These are phyloP conservation scores for Rotaria macrura DNA, from an alignment of 2,888 invertebrate species.

Conservation along the genomic window DNA sequence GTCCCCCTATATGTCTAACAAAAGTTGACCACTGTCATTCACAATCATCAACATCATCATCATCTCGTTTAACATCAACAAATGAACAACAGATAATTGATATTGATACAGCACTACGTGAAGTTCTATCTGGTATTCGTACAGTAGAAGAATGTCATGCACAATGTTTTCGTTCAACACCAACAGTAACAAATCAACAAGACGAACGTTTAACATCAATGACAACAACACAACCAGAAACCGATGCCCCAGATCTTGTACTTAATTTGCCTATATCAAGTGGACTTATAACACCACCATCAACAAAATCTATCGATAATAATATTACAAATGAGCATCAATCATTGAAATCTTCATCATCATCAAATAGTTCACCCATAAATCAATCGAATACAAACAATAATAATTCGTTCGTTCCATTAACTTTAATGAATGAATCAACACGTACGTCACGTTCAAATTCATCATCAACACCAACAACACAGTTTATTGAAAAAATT, in stretches of 20 bases:
- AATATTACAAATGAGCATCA: not conserved
- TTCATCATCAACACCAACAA: not conserved
- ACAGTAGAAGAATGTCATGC: constrained; percentile 21
- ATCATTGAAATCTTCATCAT: not conserved
- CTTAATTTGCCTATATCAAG: constrained; percentile 7
- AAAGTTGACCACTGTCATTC: not conserved
- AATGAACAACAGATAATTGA: constrained; percentile 35
- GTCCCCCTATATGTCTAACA: not conserved
- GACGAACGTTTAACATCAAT: not conserved
- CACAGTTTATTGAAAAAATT: not conserved
- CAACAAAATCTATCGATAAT: not conserved
- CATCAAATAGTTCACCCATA: not conserved
- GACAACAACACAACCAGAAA: too few relatives aligned
- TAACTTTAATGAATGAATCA: not conserved
- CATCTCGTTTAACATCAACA: constrained; percentile 5
- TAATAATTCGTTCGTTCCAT: not conserved
- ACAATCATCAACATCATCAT: not conserved
- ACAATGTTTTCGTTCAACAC: constrained; percentile 12
- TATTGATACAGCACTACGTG: constrained; percentile 49
- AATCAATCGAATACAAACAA: not conserved
- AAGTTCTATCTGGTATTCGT: constrained; percentile 44
- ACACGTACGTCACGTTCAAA: not conserved
- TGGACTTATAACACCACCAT: not conserved
- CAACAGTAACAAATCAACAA: not conserved
- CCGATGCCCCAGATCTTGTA: constrained; percentile 12